Evolutionary conservation across 92 coral and sea anemone genomes (phyloP), one percentile per base, ranked within the genome.

Genomic region (Actinernus sp.): DNA sequence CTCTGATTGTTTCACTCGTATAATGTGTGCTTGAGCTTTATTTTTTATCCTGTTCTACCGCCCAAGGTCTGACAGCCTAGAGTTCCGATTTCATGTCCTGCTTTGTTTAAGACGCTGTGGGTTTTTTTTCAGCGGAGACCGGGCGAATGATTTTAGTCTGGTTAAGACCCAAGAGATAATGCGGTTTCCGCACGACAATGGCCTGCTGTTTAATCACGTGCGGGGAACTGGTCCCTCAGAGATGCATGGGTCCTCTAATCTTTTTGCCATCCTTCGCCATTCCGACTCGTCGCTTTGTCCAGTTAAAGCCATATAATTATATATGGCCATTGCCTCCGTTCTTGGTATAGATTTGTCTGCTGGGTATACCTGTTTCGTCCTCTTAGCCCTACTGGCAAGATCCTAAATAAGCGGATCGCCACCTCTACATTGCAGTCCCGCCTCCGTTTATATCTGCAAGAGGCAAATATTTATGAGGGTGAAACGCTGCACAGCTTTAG

Each of bases 91-190:
- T n/a, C n/a, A n/a, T n/a, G n/a, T n/a, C n/a, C n/a, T n/a, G n/a
- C n/a, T n/a, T n/a, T n/a, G n/a, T n/a, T n/a, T n/a, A n/a, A n/a
- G n/a, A n/a, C n/a, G n/a, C n/a, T n/a, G n/a, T n/a, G n/a, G n/a
- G n/a, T n/a, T n/a, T n/a, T n/a, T n/a, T n/a, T n/a, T n/a, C n/a
- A n/a, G n/a, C n/a, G n/a, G n/a, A n/a, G n/a, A n/a, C n/a, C n/a
- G n/a, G n/a, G n/a, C n/a, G n/a, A n/a, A n/a, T n/a, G n/a, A n/a
- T n/a, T n/a, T n/a, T n/a, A n/a, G n/a, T n/a, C n/a, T 26, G 37
- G 67, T 67, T 9, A 52, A 69, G 56, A 54, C 67, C 37, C 55
- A 55, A 46, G 66, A 56, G n/a, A n/a, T n/a, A n/a, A 55, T 69
- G 65, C 52, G 29, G 23, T 58, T 69, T 34, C 77, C 55, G 23